Conservation (phyloP, 2,888 invertebrate species). For the Ochropacha duplaris region DNA sequence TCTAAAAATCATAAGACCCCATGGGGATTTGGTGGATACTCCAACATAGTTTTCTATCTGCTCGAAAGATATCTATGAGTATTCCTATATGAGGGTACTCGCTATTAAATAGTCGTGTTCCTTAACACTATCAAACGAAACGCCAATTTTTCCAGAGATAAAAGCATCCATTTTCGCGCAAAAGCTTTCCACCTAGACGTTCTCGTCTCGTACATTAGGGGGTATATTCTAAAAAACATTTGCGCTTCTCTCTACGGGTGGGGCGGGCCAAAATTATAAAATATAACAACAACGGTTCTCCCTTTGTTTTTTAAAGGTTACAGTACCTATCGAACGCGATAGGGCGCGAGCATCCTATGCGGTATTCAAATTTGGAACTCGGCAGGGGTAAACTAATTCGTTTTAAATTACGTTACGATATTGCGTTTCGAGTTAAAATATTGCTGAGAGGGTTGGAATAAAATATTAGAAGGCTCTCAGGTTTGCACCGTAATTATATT, state of each 20-base stretch:
- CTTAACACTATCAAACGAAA: slow-evolving; percentile 54
- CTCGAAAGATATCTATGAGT: background rate
- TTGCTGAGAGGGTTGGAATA: slow-evolving; percentile 72
- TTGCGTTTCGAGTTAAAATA: slow-evolving; percentile 76
- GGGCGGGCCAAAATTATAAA: slow-evolving; percentile 68
- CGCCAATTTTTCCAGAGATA: slow-evolving; percentile 57
- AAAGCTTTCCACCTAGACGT: slow-evolving; percentile 54
- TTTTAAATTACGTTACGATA: slow-evolving; percentile 83
- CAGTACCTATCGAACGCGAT: slow-evolving; percentile 47
- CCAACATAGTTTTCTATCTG: slow-evolving; percentile 5
- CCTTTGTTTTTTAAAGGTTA: slow-evolving; percentile 75
- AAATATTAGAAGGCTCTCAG: slow-evolving; percentile 58
- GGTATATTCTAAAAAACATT: slow-evolving; percentile 64
- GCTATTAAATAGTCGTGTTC: slow-evolving; percentile 37
- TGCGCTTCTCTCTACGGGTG: slow-evolving; percentile 46
- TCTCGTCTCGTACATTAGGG: slow-evolving; percentile 69
- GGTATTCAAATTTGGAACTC: slow-evolving; percentile 76
- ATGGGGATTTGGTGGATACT: background rate
- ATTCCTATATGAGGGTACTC: slow-evolving; percentile 11
- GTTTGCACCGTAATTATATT: slow-evolving; percentile 54
- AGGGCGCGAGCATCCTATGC: slow-evolving; percentile 68
- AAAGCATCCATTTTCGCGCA: slow-evolving; percentile 58
- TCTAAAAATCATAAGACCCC: background rate
- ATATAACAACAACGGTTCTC: slow-evolving; percentile 61
- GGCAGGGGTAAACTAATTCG: slow-evolving; percentile 79